These are phyloP conservation scores for Acrobasis suavella DNA, from an alignment of 2,888 invertebrate genomes.

Conservation along the genomic window DNA sequence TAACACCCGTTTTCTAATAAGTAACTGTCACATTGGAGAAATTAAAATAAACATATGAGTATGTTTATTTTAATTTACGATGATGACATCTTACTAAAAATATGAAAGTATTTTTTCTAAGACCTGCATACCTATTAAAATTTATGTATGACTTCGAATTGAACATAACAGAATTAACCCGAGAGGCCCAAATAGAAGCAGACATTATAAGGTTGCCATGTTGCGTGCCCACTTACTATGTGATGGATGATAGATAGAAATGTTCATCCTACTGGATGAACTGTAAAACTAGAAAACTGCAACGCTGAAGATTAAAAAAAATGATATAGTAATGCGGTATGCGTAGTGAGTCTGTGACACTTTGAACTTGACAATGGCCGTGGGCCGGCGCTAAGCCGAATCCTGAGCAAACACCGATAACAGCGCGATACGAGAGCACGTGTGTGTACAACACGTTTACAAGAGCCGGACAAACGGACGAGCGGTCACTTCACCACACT, in stretches of 20 bases:
- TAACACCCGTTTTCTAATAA: not conserved
- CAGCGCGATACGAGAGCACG: conserved; percentile 46
- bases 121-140: too few species aligned
- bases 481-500: not conserved
- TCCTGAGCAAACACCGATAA: conserved; percentile 64
- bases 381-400: conserved; percentile 50
- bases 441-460: conserved; percentile 34
- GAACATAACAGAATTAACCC: not conserved
- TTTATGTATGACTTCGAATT: too few species aligned
- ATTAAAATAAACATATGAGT: not conserved
- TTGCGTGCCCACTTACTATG: too few species aligned
- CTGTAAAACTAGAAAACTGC: too few species aligned
- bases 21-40: not conserved
- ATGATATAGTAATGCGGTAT: conserved; percentile 14
- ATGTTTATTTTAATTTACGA: not conserved
- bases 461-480: conserved; percentile 1
- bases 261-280: too few species aligned
- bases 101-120: too few species aligned
- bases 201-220: too few species aligned
- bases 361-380: conserved; percentile 77
- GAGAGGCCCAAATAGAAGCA: too few species aligned
- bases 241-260: too few species aligned
- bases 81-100: too few species aligned
- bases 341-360: conserved; percentile 60
- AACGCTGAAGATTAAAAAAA: too few species aligned